These are phyloP conservation scores for Ceyx melanurus DNA, from an alignment of 2,113 vertebrate species.

Conservation along the genomic window DNA sequence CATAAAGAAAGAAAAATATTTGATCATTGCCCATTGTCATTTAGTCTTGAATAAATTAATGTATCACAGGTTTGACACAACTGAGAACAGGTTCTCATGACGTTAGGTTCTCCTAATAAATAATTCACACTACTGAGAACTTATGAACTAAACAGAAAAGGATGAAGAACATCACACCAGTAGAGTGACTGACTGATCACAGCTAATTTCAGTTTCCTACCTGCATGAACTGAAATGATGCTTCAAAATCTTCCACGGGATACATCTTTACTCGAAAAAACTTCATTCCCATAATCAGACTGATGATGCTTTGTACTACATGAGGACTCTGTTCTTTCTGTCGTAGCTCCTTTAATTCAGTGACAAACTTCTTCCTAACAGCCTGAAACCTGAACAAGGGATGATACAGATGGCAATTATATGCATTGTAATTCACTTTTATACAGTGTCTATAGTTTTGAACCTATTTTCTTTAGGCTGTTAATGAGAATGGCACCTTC, in stretches of 20 bases:
- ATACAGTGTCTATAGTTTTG: neutral
- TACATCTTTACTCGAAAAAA: slow-evolving; percentile 99
- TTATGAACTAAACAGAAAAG: neutral
- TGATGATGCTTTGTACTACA: slow-evolving; percentile 95
- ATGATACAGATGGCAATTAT: neutral
- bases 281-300: slow-evolving; percentile 99
- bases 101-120: neutral
- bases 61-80: neutral
- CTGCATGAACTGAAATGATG: slow-evolving; percentile 99
- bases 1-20: neutral
- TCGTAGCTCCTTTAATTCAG: slow-evolving; percentile 93
- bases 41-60: neutral
- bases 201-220: slow-evolving; percentile 58
- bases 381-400: slow-evolving; percentile 89
- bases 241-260: slow-evolving; percentile 98
- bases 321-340: slow-evolving; percentile 96
- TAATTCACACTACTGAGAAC: neutral
- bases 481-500: neutral
- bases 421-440: neutral
- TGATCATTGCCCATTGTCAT: neutral
- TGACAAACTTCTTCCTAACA: slow-evolving; percentile 98
- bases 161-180: neutral
- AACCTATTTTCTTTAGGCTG: neutral
- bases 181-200: neutral
- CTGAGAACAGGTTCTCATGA: neutral